These are phyloP conservation scores for Indicator maculatus DNA, from an alignment of 2,113 vertebrate species.

Conservation along the genomic window DNA sequence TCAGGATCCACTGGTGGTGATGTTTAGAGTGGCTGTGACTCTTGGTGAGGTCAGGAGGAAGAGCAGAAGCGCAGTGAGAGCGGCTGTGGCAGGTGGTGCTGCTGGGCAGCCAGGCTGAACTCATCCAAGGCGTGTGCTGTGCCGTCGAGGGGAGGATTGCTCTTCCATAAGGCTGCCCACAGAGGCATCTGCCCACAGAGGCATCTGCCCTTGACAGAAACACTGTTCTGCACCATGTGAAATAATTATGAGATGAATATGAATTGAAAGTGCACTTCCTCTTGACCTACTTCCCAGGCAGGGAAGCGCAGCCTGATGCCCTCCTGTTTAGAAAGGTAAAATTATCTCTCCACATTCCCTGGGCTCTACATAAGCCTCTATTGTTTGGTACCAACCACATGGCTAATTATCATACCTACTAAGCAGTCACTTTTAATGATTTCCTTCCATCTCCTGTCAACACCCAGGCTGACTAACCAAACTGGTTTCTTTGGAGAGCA, in stretches of 20 bases:
- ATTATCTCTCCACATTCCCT: slow-evolving; percentile 51
- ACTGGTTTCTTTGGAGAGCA: slow-evolving; percentile 52
- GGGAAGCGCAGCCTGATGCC: slow-evolving; percentile 27
- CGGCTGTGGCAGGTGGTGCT: background rate
- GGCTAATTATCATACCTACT: slow-evolving; percentile 53
- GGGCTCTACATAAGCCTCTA: slow-evolving; percentile 12
- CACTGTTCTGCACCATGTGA: slow-evolving; percentile 50
- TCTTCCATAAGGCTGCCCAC: slow-evolving; percentile 33
- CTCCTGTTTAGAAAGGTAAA: slow-evolving; percentile 57
- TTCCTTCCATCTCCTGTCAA: slow-evolving; percentile 57
- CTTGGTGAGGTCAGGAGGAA: too few relatives aligned
- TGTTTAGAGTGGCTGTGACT: too few relatives aligned
- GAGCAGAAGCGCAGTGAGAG: background rate
- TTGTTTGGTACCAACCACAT: slow-evolving; percentile 47
- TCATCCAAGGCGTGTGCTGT: background rate
- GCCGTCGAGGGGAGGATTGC: background rate
- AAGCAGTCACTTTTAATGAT: slow-evolving; percentile 40
- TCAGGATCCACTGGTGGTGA: background rate
- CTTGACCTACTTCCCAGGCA: slow-evolving; percentile 70
- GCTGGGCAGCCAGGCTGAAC: background rate
- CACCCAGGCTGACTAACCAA: slow-evolving; percentile 61
- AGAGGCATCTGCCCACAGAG: background rate
- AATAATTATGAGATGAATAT: slow-evolving; percentile 70
- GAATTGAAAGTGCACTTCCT: slow-evolving; percentile 63
- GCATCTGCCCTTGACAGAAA: slow-evolving; percentile 9